phyloP scores from a whole-genome alignment of 2,797 vertebrate species.

The Sparus aurata region DNA sequence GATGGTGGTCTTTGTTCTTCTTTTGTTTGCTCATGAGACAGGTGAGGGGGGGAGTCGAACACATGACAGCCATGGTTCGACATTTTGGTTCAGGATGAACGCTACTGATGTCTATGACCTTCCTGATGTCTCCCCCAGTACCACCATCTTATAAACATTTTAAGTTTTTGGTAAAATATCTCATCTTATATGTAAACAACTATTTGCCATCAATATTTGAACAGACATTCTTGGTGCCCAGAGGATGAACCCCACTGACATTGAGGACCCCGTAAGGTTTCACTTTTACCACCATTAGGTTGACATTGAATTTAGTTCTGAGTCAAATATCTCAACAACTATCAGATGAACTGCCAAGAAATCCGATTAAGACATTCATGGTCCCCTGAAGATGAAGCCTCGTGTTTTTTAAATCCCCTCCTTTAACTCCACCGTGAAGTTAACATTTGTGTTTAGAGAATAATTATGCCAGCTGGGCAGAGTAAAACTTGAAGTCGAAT shows the following conservation, averaged over 20 bases:
- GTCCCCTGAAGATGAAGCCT: background rate
- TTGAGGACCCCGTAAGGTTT: background rate
- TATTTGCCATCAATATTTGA: background rate
- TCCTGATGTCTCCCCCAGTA: too few relatives aligned
- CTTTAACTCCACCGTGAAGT: background rate
- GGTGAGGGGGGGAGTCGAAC: slow-evolving; percentile 9
- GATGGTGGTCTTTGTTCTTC: slow-evolving; percentile 31
- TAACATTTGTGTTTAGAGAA: background rate
- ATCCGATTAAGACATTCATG: background rate
- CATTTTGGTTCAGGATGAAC: background rate
- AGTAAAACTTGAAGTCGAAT: too few relatives aligned
- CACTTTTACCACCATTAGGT: background rate
- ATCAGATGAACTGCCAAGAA: background rate
- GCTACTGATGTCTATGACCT: too few relatives aligned
- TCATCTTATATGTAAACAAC: background rate
- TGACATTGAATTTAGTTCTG: background rate
- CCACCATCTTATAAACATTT: background rate
- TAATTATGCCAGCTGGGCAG: background rate
- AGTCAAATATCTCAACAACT: background rate
- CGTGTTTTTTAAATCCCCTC: background rate
- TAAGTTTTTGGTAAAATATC: background rate
- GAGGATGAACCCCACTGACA: background rate
- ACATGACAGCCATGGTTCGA: background rate
- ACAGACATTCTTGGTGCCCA: background rate
- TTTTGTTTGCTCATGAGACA: slow-evolving; percentile 42